Evolutionary conservation across 2,797 vertebrate genomes (phyloP).

Genomic region (Muscicapa striata): DNA sequence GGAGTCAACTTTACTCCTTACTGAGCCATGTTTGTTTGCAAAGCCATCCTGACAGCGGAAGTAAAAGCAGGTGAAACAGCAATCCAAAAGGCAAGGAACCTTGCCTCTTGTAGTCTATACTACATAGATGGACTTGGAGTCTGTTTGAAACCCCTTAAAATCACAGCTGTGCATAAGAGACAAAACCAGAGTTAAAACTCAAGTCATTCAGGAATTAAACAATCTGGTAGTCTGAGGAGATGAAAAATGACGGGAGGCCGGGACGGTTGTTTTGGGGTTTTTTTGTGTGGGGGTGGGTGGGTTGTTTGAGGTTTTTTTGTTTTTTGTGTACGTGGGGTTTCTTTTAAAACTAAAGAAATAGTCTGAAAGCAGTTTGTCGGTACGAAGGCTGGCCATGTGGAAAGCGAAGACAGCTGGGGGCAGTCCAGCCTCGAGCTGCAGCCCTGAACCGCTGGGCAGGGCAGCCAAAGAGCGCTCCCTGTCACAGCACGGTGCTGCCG

Average conservation of each 20-base stretch:
- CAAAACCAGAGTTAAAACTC: background rate
- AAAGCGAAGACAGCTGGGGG: background rate
- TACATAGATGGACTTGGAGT: background rate
- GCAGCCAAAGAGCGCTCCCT: rapidly evolving
- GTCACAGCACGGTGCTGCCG: rapidly evolving
- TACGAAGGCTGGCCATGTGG: background rate
- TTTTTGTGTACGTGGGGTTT: background rate
- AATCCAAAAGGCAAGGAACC: background rate
- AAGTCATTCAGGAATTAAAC: background rate
- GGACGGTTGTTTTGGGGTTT: background rate
- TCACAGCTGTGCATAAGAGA: background rate
- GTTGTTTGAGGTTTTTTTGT: background rate
- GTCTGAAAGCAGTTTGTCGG: background rate
- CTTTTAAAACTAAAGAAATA: background rate
- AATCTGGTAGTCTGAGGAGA: background rate
- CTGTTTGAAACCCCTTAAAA: background rate
- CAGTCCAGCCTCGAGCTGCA: background rate
- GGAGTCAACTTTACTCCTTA: background rate
- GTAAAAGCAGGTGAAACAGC: background rate
- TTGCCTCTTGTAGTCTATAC: background rate
- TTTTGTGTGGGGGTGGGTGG: too few species aligned
- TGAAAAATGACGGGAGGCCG: background rate
- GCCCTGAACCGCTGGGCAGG: rapidly evolving
- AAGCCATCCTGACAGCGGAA: background rate
- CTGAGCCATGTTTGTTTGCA: background rate